These are phyloP conservation scores for Chionis minor DNA, from an alignment of 2,113 vertebrate species.

Conservation along the genomic window DNA sequence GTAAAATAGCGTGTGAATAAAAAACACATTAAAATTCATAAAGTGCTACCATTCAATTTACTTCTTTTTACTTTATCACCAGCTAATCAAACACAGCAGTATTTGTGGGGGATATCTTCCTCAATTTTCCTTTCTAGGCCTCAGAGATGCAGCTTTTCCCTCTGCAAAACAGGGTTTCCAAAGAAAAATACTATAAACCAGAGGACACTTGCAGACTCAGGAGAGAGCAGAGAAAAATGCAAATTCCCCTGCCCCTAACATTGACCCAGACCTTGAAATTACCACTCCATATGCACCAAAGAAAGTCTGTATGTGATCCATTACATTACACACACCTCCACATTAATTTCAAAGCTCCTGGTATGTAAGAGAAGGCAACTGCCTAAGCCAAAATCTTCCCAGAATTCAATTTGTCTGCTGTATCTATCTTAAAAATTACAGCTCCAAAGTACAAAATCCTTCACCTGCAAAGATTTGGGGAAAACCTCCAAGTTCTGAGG, in stretches of 20 bases:
- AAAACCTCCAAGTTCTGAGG: neutral
- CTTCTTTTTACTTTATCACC: neutral
- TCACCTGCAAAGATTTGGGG: neutral
- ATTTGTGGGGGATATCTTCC: neutral
- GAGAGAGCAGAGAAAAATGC: neutral
- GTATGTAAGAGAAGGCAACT: neutral
- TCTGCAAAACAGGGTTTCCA: neutral
- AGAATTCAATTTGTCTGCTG: neutral
- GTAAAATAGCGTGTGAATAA: constrained; percentile 19
- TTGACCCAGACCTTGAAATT: neutral
- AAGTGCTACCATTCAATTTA: constrained; percentile 17
- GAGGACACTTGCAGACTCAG: neutral
- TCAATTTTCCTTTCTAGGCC: neutral
- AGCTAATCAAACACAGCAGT: neutral
- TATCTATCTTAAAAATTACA: neutral
- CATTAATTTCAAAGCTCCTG: neutral
- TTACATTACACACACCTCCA: neutral
- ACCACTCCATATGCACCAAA: neutral
- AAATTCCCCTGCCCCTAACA: neutral
- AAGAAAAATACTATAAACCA: neutral
- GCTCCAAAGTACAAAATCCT: neutral
- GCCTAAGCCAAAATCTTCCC: neutral
- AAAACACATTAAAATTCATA: constrained; percentile 27
- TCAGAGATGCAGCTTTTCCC: neutral
- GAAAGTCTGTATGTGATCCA: neutral